Conservation (phyloP, 2,888 invertebrate genomes). For the Psococerastis gibbosa region DNA sequence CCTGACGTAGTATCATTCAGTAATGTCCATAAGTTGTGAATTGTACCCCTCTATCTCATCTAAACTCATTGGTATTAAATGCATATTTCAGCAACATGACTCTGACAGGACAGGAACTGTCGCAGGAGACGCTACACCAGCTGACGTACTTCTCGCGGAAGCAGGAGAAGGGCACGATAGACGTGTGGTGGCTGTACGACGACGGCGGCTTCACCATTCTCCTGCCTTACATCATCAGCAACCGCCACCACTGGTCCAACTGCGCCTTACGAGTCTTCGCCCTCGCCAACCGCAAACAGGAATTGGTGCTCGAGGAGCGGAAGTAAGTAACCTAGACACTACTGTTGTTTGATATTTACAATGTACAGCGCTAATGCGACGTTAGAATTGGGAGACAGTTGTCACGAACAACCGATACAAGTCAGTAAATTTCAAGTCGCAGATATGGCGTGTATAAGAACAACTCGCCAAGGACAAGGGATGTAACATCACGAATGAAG, state of each 20-base stretch:
- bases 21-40: too few species aligned
- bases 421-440: too few species aligned
- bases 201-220: conserved; percentile 72
- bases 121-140: conserved; percentile 43
- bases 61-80: background rate
- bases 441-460: too few species aligned
- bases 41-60: too few species aligned
- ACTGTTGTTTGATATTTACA: background rate
- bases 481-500: too few species aligned
- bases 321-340: conserved; percentile 38
- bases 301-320: conserved; percentile 62
- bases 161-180: conserved; percentile 62
- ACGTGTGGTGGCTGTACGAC: conserved; percentile 95
- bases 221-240: conserved; percentile 67
- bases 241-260: conserved; percentile 53
- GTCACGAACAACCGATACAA: too few species aligned
- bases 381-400: too few species aligned
- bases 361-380: too few species aligned
- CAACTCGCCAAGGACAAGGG: too few species aligned
- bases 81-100: conserved; percentile 23
- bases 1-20: too few species aligned
- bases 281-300: conserved; percentile 57
- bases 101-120: conserved; percentile 37
- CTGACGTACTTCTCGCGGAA: conserved; percentile 59
- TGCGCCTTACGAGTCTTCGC: conserved; percentile 68